These are phyloP conservation scores for Hyles lineata DNA, from an alignment of 2,888 invertebrate species.

Conservation along the genomic window DNA sequence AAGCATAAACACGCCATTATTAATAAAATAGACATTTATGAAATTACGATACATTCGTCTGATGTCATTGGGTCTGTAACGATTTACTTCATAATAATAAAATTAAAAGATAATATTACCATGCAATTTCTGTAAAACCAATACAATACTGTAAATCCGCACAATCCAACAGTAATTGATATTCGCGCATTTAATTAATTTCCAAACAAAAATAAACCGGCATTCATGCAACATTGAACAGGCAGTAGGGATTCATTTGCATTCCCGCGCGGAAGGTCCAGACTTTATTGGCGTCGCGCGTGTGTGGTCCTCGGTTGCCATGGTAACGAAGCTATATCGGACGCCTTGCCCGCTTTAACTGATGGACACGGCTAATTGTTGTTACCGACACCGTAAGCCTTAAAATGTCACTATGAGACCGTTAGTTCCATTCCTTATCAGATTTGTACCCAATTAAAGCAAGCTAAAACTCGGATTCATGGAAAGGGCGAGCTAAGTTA, in stretches of 20 bases:
- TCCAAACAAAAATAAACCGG: slow-evolving; percentile 57
- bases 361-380: slow-evolving; percentile 81
- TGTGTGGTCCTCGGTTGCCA: slow-evolving; percentile 81
- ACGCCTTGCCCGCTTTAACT: slow-evolving; percentile 58
- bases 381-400: slow-evolving; percentile 57
- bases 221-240: slow-evolving; percentile 48
- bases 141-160: slow-evolving; percentile 33
- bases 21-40: no score
- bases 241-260: slow-evolving; percentile 66
- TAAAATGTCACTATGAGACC: slow-evolving; percentile 70
- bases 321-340: slow-evolving; percentile 61
- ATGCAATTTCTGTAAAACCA: slow-evolving; percentile 30
- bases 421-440: slow-evolving; percentile 60
- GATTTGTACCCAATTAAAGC: slow-evolving; percentile 58
- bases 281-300: slow-evolving; percentile 59
- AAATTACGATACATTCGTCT: no score
- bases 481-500: slow-evolving; percentile 29
- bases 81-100: no score
- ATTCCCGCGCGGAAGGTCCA: slow-evolving; percentile 55
- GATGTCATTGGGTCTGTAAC: no score
- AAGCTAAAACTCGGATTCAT: slow-evolving; percentile 41
- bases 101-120: not conserved
- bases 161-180: slow-evolving; percentile 40
- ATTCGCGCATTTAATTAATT: slow-evolving; percentile 62
- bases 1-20: no score